Conservation (phyloP, 2,113 vertebrate genomes). For the Ovis canadensis region DNA sequence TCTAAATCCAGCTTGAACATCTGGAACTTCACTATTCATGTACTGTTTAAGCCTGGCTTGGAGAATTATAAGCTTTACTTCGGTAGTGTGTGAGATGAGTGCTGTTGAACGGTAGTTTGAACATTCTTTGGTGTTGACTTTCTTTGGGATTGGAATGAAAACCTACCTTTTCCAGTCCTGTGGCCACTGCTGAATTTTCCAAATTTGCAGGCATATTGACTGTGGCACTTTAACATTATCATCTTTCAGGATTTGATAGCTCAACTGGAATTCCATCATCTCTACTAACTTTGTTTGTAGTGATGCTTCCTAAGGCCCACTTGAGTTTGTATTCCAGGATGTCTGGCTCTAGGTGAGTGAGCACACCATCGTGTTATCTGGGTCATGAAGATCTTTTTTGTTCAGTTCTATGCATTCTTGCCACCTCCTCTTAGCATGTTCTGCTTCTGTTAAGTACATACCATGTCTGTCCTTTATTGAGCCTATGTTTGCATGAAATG, state of each 20-base stretch:
- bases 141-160: not conserved
- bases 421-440: not conserved
- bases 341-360: not conserved
- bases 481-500: not conserved
- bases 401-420: not conserved
- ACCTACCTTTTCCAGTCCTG: not conserved
- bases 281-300: not conserved
- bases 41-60: not conserved
- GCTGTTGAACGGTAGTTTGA: not conserved
- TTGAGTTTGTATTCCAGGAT: not conserved
- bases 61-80: not conserved
- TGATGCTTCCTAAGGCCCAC: not conserved
- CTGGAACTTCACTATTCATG: not conserved
- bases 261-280: not conserved
- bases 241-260: not conserved
- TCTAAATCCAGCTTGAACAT: not conserved
- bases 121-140: not conserved
- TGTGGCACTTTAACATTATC: not conserved
- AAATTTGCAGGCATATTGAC: not conserved
- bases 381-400: not conserved
- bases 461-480: not conserved
- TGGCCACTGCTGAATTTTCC: not conserved
- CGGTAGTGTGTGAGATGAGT: not conserved
- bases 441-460: not conserved
- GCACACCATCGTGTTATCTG: not conserved